A percentile compares a stretch with the other conserved stretches of the same genome.
These are phyloP conservation scores for Euschistus heros DNA, from an alignment of 1,140 invertebrate species.

Conservation along the genomic window DNA sequence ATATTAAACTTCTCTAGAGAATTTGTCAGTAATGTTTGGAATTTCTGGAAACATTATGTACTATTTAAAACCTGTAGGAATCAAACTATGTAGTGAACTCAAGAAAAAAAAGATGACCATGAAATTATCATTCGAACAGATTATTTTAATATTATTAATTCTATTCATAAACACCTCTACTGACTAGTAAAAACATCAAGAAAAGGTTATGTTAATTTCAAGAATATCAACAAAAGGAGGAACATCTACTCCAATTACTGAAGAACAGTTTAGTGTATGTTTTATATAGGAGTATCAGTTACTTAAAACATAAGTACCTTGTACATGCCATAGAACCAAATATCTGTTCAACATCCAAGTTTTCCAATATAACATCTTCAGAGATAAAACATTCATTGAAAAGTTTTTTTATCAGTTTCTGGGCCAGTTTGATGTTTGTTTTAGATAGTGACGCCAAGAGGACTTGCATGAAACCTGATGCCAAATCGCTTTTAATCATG, in stretches of 20 bases:
- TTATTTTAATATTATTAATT: background rate
- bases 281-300: background rate
- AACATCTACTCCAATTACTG: background rate
- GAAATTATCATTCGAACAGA: too few relatives aligned
- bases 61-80: too few relatives aligned
- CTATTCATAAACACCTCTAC: background rate
- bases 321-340: background rate
- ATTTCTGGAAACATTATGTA: too few relatives aligned
- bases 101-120: too few relatives aligned
- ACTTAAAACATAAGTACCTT: background rate
- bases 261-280: background rate
- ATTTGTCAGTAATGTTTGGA: too few relatives aligned
- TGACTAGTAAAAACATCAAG: background rate
- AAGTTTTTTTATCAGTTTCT: background rate
- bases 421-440: background rate
- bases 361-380: conserved; percentile 1
- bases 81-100: too few relatives aligned
- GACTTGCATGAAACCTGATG: background rate
- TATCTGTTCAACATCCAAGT: background rate
- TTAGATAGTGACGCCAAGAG: background rate
- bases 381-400: background rate
- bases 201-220: background rate
- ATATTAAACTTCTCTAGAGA: too few relatives aligned
- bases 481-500: background rate
- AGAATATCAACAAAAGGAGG: background rate